Conservation (phyloP, 1,140 invertebrate genomes). For the Lutraria rhynchaena region DNA sequence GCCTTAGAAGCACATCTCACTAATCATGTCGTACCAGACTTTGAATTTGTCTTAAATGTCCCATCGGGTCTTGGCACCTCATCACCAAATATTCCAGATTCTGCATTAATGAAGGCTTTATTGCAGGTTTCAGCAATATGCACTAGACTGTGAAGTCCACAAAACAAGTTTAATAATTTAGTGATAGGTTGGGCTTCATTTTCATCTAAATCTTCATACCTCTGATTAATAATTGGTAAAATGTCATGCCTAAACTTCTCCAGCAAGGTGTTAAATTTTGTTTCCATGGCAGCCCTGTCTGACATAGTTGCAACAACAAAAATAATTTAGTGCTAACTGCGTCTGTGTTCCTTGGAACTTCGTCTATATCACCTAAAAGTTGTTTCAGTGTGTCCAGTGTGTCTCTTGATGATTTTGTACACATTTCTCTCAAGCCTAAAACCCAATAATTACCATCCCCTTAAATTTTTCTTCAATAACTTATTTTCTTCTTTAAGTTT, state of each 20-base stretch:
- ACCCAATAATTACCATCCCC: slow-evolving; percentile 44
- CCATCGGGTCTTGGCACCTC: neutral
- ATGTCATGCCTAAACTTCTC: too few relatives aligned
- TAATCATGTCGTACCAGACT: slow-evolving; percentile 27
- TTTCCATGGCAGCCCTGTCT: slow-evolving; percentile 32
- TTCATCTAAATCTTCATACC: too few relatives aligned
- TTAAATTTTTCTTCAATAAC: neutral
- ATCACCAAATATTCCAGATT: neutral
- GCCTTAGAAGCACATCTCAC: slow-evolving; percentile 39
- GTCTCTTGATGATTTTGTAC: too few relatives aligned
- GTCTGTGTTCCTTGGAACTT: slow-evolving; percentile 29
- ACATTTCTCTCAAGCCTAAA: slow-evolving; percentile 34
- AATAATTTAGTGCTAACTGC: slow-evolving; percentile 27
- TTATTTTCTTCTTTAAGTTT: neutral
- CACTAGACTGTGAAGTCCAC: too few relatives aligned
- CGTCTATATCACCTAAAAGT: slow-evolving; percentile 34
- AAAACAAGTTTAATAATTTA: too few relatives aligned
- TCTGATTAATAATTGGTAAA: too few relatives aligned
- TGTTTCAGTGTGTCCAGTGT: too few relatives aligned
- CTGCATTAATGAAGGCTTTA: neutral
- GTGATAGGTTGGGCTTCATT: too few relatives aligned
- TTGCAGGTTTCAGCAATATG: slow-evolving; percentile 17
- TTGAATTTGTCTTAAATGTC: neutral
- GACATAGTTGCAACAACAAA: slow-evolving; percentile 23
- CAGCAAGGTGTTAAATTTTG: slow-evolving; percentile 52